Evolutionary conservation across 2,888 invertebrate genomes (phyloP).

Genomic region (Aphrophora alni): DNA sequence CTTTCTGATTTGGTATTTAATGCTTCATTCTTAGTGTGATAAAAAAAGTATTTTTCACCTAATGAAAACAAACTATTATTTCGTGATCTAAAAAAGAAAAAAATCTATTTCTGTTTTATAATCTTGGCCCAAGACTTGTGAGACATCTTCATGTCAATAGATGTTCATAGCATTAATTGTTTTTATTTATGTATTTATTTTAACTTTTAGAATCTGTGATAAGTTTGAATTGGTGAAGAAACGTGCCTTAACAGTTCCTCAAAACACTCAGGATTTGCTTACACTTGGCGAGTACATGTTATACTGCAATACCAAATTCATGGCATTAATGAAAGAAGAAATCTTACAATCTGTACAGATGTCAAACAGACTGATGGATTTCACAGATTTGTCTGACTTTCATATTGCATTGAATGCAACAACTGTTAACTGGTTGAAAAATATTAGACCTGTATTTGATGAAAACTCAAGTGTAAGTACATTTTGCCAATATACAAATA

Average conservation of each 20-base stretch:
- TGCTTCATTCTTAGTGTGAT: no score
- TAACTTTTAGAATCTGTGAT: constrained; percentile 49
- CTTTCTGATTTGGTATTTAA: no score
- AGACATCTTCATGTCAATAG: no score
- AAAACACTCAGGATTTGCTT: constrained; percentile 80
- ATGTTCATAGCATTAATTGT: no score
- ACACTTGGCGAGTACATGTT: constrained; percentile 78
- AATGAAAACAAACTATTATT: no score
- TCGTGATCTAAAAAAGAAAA: no score
- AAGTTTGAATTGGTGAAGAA: constrained; percentile 75
- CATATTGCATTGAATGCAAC: constrained; percentile 82
- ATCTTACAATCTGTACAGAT: constrained; percentile 71
- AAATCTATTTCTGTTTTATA: no score
- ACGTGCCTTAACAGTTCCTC: constrained; percentile 74
- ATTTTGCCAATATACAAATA: constrained; percentile 3
- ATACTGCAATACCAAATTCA: constrained; percentile 73
- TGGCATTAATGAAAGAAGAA: constrained; percentile 71
- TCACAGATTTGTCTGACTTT: constrained; percentile 72
- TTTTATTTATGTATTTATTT: not conserved
- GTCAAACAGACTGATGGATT: constrained; percentile 75
- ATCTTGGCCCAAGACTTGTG: no score
- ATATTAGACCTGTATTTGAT: constrained; percentile 82
- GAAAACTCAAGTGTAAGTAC: constrained; percentile 55
- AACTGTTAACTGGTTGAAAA: constrained; percentile 82
- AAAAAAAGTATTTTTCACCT: no score